Conservation (phyloP, 2,113 vertebrate species). For the Brachypodius melanocephalos region DNA sequence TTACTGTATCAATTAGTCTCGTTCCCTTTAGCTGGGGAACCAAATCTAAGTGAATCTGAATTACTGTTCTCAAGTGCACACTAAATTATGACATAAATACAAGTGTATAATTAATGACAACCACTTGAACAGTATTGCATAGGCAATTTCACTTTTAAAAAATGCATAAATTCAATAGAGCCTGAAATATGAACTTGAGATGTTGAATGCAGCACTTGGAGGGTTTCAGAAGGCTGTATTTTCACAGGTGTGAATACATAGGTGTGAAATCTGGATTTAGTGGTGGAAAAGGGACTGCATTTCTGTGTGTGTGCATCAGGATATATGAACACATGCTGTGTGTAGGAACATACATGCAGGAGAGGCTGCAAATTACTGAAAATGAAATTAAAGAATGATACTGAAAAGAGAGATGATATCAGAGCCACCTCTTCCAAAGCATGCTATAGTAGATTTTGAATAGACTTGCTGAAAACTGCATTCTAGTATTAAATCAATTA, state of each 20-base stretch:
- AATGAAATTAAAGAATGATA: background rate
- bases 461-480: background rate
- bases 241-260: background rate
- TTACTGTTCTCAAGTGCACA: slow-evolving; percentile 10
- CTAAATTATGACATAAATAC: slow-evolving; percentile 27
- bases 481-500: background rate
- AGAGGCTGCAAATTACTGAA: background rate
- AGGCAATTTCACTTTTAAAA: background rate
- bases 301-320: background rate
- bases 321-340: background rate
- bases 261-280: background rate
- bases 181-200: background rate
- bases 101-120: slow-evolving; percentile 16
- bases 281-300: background rate
- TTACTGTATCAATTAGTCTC: background rate
- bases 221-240: background rate
- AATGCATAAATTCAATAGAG: background rate
- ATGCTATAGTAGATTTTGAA: background rate
- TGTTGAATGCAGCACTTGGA: background rate
- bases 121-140: background rate
- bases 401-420: background rate
- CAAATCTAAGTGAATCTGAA: background rate
- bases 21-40: background rate
- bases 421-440: background rate
- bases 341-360: background rate